Percentiles rank a stretch among this genome's conserved stretches.
Evolutionary conservation across 1,140 invertebrate species (phyloP).

Genomic region (Papilio aristodemus): DNA sequence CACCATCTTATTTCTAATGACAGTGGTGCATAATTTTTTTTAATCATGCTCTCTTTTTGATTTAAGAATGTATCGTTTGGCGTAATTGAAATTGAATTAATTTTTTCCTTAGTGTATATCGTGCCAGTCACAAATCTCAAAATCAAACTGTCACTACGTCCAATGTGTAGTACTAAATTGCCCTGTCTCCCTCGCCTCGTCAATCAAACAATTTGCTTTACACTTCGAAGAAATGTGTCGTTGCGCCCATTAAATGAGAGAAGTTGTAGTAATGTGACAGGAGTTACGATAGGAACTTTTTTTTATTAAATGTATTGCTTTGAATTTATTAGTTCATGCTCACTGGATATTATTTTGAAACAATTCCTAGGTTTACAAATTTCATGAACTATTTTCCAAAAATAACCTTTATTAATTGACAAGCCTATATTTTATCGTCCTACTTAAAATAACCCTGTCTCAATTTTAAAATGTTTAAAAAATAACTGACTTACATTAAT

Average conservation of each 20-base stretch:
- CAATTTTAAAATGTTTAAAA: too few relatives aligned
- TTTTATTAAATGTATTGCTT: background rate
- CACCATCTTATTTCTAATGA: too few relatives aligned
- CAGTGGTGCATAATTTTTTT: too few relatives aligned
- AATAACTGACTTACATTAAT: too few relatives aligned
- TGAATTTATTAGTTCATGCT: background rate
- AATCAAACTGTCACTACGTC: background rate
- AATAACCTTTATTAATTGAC: too few relatives aligned
- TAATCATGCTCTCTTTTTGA: too few relatives aligned
- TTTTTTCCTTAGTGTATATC: background rate
- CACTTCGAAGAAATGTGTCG: conserved; percentile 13
- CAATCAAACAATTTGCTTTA: conserved; percentile 15
- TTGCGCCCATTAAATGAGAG: background rate
- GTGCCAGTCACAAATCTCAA: background rate
- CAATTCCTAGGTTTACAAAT: too few relatives aligned
- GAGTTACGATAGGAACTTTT: background rate
- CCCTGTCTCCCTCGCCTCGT: background rate
- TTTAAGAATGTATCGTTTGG: background rate
- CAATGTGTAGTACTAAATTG: conserved; percentile 11
- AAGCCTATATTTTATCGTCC: too few relatives aligned
- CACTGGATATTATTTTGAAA: too few relatives aligned
- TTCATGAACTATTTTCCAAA: too few relatives aligned
- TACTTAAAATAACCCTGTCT: too few relatives aligned
- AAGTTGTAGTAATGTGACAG: background rate
- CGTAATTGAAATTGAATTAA: background rate